These are phyloP conservation scores for Tonatia bakeri DNA, from an alignment of 2,113 vertebrate species.

Conservation along the genomic window DNA sequence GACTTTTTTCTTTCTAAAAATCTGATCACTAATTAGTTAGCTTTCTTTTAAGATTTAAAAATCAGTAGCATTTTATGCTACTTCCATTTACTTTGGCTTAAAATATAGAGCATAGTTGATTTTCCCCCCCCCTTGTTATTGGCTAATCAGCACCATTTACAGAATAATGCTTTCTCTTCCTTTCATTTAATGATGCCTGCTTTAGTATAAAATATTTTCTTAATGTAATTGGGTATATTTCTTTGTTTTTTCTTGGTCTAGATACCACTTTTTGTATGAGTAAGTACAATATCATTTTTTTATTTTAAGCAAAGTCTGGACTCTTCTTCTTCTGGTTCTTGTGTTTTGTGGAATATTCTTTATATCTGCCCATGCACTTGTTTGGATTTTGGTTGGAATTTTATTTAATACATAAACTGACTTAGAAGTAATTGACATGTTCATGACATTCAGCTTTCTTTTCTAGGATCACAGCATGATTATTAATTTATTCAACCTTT, in stretches of 20 bases:
- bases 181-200: not conserved
- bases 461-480: not conserved
- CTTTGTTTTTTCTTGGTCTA: not conserved
- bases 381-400: slow-evolving; percentile 12
- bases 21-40: not conserved
- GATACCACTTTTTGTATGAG: not conserved
- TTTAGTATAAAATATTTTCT: not conserved
- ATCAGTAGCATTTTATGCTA: not conserved
- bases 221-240: not conserved
- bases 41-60: not conserved
- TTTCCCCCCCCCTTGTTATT: not conserved
- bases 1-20: not conserved
- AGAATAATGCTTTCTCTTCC: not conserved
- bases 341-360: not conserved
- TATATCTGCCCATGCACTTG: not conserved
- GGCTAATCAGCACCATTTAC: not conserved
- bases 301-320: not conserved
- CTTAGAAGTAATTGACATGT: not conserved
- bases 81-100: not conserved
- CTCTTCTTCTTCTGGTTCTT: not conserved
- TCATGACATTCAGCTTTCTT: slow-evolving; percentile 8
- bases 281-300: slow-evolving; percentile 1
- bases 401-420: not conserved
- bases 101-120: not conserved
- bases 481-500: slow-evolving; percentile 25